Evolutionary conservation across 2,113 vertebrate species (phyloP).

Genomic region (Procavia capensis): DNA sequence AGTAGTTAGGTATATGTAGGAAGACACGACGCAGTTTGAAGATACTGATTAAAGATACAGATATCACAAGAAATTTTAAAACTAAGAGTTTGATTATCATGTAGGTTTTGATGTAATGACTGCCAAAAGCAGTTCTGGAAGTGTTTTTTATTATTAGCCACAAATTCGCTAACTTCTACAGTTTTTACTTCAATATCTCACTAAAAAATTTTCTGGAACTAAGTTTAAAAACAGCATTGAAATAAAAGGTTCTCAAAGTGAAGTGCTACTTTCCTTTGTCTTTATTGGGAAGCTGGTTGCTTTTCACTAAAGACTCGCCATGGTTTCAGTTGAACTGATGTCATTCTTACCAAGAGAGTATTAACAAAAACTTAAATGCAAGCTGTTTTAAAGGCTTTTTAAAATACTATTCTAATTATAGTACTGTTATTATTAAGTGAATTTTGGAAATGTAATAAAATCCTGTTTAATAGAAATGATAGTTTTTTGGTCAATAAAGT

Average conservation of each 20-base stretch:
- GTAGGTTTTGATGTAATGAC: neutral
- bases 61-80: neutral
- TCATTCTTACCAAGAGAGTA: constrained; percentile 2
- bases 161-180: neutral
- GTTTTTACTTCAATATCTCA: constrained; percentile 5
- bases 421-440: neutral
- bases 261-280: neutral
- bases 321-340: neutral
- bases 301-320: neutral
- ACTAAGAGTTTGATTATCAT: neutral
- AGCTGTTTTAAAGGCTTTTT: neutral
- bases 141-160: neutral
- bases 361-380: constrained; percentile 18
- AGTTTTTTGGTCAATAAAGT: neutral
- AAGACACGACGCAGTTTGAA: neutral
- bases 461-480: constrained; percentile 29
- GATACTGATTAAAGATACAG: neutral
- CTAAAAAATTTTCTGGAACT: constrained; percentile 12
- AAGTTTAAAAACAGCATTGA: neutral
- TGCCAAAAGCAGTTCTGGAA: neutral
- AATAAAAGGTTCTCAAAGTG: neutral
- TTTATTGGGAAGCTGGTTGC: neutral
- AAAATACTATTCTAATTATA: neutral
- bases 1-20: neutral
- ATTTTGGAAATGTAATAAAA: constrained; percentile 10